These are phyloP conservation scores for Aphidius ervi DNA, from an alignment of 1,140 invertebrate species.

Conservation along the genomic window DNA sequence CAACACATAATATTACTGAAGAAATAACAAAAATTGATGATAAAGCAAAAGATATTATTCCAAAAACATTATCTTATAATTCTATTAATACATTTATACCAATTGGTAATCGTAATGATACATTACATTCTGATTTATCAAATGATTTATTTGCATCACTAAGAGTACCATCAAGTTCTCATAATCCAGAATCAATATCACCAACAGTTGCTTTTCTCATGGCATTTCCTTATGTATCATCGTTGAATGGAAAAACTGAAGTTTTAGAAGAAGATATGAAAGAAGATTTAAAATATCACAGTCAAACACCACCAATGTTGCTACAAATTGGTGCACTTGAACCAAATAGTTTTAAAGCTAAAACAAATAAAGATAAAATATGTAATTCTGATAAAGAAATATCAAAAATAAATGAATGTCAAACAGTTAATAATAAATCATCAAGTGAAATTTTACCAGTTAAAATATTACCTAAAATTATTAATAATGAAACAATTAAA, in stretches of 20 bases:
- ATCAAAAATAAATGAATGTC: slow-evolving; percentile 8
- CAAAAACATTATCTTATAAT: slow-evolving; percentile 50
- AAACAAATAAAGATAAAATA: slow-evolving; percentile 18
- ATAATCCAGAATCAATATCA: slow-evolving; percentile 66
- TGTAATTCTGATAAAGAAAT: slow-evolving; percentile 3
- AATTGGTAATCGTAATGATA: slow-evolving; percentile 56
- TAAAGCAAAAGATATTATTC: slow-evolving; percentile 37
- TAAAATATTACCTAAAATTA: slow-evolving; percentile 43
- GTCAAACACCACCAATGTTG: slow-evolving; percentile 59
- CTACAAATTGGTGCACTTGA: slow-evolving; percentile 61
- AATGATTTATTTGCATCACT: slow-evolving; percentile 69
- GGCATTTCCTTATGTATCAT: slow-evolving; percentile 69
- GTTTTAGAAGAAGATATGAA: slow-evolving; percentile 57
- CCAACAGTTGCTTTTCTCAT: slow-evolving; percentile 73
- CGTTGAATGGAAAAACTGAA: slow-evolving; percentile 56
- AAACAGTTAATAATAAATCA: slow-evolving; percentile 15
- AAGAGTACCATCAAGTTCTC: slow-evolving; percentile 59
- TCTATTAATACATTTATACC: slow-evolving; percentile 51
- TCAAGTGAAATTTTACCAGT: slow-evolving; percentile 11
- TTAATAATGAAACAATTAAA: slow-evolving; percentile 42
- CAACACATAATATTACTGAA: slow-evolving; percentile 5
- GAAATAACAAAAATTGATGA: slow-evolving; percentile 30
- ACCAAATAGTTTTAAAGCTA: slow-evolving; percentile 52
- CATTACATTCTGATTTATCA: slow-evolving; percentile 64
- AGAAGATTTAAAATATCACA: slow-evolving; percentile 53